These are phyloP conservation scores for Oryzias javanicus DNA, from an alignment of 2,113 vertebrate species.

Conservation along the genomic window DNA sequence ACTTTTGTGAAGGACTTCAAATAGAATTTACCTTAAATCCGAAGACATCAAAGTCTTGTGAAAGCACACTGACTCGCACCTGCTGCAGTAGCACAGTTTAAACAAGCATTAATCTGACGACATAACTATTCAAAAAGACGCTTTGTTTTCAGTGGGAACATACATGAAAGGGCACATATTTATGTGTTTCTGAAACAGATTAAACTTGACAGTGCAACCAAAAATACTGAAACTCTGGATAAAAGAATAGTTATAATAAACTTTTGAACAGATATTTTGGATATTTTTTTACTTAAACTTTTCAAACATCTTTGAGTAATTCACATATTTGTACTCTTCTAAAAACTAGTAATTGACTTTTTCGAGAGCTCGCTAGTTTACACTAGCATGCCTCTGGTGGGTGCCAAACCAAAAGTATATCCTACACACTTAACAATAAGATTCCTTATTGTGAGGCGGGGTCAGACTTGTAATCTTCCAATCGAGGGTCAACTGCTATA, in stretches of 20 bases:
- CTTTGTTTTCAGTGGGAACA: background rate
- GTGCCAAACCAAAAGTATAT: no score
- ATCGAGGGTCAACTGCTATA: no score
- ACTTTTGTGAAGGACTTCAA: slow-evolving; percentile 15
- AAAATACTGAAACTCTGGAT: slow-evolving; percentile 14
- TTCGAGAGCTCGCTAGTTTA: no score
- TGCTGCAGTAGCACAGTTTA: background rate
- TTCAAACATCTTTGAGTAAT: no score
- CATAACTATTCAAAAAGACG: slow-evolving; percentile 20
- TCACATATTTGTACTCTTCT: no score
- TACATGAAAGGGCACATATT: background rate
- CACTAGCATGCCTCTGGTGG: no score
- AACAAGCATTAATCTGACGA: slow-evolving; percentile 2
- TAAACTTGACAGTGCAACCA: background rate
- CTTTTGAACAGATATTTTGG: background rate
- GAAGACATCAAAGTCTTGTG: slow-evolving; percentile 34
- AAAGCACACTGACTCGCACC: slow-evolving; percentile 4
- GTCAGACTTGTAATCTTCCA: no score
- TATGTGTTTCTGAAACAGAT: slow-evolving; percentile 6
- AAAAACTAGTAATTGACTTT: no score
- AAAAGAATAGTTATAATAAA: slow-evolving; percentile 11
- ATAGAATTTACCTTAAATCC: slow-evolving; percentile 6
- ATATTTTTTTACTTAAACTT: background rate
- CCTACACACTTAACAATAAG: no score
- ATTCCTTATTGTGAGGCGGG: no score